A percentile compares a stretch with the other conserved stretches of the same genome.
Conservation (phyloP, 2,113 vertebrate species). For the Chaetorhynchus papuensis region DNA sequence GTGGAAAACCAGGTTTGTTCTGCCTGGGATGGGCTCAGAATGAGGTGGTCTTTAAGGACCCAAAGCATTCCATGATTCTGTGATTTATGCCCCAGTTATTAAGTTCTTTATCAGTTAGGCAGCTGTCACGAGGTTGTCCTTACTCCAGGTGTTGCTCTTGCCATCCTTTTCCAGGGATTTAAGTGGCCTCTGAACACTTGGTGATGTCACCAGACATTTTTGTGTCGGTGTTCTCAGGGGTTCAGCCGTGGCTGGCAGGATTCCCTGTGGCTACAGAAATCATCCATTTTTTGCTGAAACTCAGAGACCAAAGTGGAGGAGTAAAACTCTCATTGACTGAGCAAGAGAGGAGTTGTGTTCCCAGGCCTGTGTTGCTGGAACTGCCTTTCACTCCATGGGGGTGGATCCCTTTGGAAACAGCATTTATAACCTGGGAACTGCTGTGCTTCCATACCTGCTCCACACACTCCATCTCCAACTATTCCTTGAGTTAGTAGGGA, state of each 20-base stretch:
- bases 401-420: neutral
- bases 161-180: neutral
- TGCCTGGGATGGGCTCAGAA: neutral
- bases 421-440: neutral
- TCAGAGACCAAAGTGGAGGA: neutral
- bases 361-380: neutral
- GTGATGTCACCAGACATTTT: neutral
- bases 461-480: neutral
- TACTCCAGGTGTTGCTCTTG: neutral
- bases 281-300: neutral
- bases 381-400: neutral
- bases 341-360: neutral
- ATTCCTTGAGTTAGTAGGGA: neutral
- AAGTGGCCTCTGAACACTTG: rapidly evolving
- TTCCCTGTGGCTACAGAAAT: neutral
- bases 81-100: neutral
- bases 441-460: neutral
- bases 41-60: neutral
- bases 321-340: neutral
- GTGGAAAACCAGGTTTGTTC: neutral
- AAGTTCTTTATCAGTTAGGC: neutral
- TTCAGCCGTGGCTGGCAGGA: rapidly evolving
- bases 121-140: neutral
- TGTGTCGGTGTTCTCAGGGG: neutral
- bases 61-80: neutral